phyloP scores from a whole-genome alignment of 1,140 invertebrate genomes.

The Sweltsa coloradensis region DNA sequence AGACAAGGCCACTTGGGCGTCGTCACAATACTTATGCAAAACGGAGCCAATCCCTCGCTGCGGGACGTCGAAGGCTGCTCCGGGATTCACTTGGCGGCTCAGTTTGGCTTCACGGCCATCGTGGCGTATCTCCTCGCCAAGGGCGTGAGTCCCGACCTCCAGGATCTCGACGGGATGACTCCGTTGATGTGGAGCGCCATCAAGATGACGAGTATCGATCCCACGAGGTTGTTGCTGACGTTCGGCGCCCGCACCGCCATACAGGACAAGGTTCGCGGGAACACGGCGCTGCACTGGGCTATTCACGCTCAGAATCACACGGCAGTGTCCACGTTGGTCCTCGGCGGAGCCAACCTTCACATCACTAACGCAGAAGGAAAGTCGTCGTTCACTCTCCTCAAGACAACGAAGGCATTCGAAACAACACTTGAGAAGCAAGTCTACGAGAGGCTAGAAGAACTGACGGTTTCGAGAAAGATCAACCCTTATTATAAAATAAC shows the following conservation, averaged over 20 bases:
- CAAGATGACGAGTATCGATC: conserved; percentile 73
- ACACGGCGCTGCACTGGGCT: conserved; percentile 96
- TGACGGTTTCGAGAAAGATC: conserved; percentile 1
- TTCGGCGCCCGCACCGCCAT: conserved; percentile 81
- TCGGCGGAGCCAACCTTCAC: conserved; percentile 43
- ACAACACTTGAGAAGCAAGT: no score
- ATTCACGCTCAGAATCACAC: conserved; percentile 82
- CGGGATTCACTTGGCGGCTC: conserved; percentile 90
- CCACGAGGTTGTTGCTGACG: conserved; percentile 80
- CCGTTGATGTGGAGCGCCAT: conserved; percentile 91
- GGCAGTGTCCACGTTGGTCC: conserved; percentile 73
- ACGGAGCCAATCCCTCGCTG: conserved; percentile 87
- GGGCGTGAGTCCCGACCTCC: conserved; percentile 78
- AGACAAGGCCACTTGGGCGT: conserved; percentile 89
- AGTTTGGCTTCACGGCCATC: conserved; percentile 94
- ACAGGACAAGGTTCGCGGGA: conserved; percentile 76
- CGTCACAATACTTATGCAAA: conserved; percentile 82
- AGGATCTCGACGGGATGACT: conserved; percentile 89
- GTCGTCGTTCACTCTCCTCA: no score
- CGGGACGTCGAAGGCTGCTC: conserved; percentile 92
- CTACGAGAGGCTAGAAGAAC: neutral
- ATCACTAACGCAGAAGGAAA: conserved; percentile 55
- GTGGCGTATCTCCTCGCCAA: conserved; percentile 95
- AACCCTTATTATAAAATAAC: conserved; percentile 11
- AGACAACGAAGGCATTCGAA: no score